Evolutionary conservation across 2,797 vertebrate genomes (phyloP), one percentile per base, ranked within the genome.

Genomic region (Argentina silus): DNA sequence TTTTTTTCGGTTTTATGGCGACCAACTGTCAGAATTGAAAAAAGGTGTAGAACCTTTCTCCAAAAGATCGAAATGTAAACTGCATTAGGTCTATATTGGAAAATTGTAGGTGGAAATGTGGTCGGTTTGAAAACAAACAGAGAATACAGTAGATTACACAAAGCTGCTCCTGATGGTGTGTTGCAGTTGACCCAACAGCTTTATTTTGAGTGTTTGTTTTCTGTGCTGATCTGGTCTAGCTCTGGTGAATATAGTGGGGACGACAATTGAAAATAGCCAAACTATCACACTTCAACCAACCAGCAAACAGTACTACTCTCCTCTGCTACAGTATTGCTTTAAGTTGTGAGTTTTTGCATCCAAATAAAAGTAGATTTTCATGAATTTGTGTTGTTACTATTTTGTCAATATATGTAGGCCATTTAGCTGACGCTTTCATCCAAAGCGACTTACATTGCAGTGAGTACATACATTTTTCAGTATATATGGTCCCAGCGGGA

Each of bases 321-420:
- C 83, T 89, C 85, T 86, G 89, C 90, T 88, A 23, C 83, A 89
- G 89, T 90, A 89, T 87, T 51, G 91, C 91, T 91, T 92, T 92
- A 81, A 90, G 83, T 93, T 92, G 91, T 92, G 90, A 86, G 82
- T 90, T 92, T 93, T 92, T 93, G 90, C 91, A 92, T 92, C 91
- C 84, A 89, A 93, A 93, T 93, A 92, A 93, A 92, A 85, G 84
- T 91, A 90, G 89, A 92, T 91, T 93, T 93, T 91, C 91, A 92
- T 92, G 88, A 92, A 67, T n/a, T 7, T 62, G 5, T 53, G 23
- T 47, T 65, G 45, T 36, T n/a, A 55, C 60, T 70, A 14, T 42
- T 70, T 48, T 21, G 36, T 47, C 23, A 47, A 47, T 48, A 19
- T 43, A n/a, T 47, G 44, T 4, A 4, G 44, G 44, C 44, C 44